Base-by-base conservation (phyloP, 1,140 invertebrate genomes). In the Papilio machaon region DNA sequence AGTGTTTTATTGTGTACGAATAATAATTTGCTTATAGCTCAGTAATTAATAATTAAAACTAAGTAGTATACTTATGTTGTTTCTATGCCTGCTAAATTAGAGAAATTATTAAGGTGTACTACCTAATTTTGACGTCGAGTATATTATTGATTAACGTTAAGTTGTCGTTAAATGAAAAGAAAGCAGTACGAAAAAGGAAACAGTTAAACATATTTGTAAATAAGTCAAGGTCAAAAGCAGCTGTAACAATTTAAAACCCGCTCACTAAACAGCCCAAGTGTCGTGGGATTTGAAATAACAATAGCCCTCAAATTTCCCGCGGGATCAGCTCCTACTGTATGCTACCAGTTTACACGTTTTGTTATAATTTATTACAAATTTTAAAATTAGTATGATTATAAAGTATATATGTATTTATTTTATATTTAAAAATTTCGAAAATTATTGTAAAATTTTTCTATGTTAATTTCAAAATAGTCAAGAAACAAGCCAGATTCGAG, bases 231-330 rank as follows among this genome's bases (percentile, higher is more conserved):
- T 76, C 43, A n/a, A 76, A 30, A 76, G 13, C 47, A 19, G 11
- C 2, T 7, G 47, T 30, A 15, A 30, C 74, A 76, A 52, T 54
- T 76, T 76, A 76, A 52, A 76, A 76, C 46, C 43, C 46, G 74
- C 46, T 76, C 13, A 15, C 74, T 76, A 76, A 76, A 76, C 47
- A 76, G 46, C 74, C 23, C 5, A 46, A 47, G 46, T 49, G 13
- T 23, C 74, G 2, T 52, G 74, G 47, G 74, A 47, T 49, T 76
- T 76, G 19, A 52, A 49, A 76, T 54, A 76, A 76, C 74, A 52
- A 52, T 30, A 15, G 43, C 74, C 74, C 5, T 52, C 46, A 54
- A 76, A 76, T 76, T 76, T 76, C 74, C 74, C 74, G 7, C 74
- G 47, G 19, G 74, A 76, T 35, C 23, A n/a, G 11, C 19, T 1